phyloP scores from a whole-genome alignment of 2,888 invertebrate species.

The Ernsta delagoae region DNA sequence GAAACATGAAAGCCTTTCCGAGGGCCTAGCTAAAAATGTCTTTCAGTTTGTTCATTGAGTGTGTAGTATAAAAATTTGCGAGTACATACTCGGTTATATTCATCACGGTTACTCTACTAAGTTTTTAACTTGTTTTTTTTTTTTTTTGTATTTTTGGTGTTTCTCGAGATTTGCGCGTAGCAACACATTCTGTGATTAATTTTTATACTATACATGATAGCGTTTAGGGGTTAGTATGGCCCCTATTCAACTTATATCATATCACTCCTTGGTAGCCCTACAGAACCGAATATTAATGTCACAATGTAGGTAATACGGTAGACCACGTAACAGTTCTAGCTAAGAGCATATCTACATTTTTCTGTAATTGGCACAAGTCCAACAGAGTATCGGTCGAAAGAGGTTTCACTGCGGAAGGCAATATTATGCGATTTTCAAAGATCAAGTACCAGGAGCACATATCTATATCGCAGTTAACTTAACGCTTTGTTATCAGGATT shows the following conservation, averaged over 20 bases:
- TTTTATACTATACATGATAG: too few relatives aligned
- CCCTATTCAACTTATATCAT: too few relatives aligned
- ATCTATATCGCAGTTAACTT: background rate
- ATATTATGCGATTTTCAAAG: background rate
- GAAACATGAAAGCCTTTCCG: background rate
- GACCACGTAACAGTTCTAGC: background rate
- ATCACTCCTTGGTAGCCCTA: too few relatives aligned
- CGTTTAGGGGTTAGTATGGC: too few relatives aligned
- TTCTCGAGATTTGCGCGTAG: too few relatives aligned
- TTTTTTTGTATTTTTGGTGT: too few relatives aligned
- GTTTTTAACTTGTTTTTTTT: too few relatives aligned
- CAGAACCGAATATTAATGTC: background rate
- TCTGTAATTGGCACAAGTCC: conserved; percentile 29
- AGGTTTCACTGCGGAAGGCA: conserved; percentile 2
- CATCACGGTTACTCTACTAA: too few relatives aligned
- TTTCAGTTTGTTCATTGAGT: background rate
- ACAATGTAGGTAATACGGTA: background rate
- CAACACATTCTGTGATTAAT: too few relatives aligned
- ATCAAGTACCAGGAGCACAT: background rate
- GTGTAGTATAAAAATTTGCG: too few relatives aligned
- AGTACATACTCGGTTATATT: too few relatives aligned
- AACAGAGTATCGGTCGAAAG: conserved; percentile 20
- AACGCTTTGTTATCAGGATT: too few relatives aligned
- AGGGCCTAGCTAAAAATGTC: background rate
- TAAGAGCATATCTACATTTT: conserved; percentile 5